A percentile compares a stretch with the other conserved stretches of the same genome.
Evolutionary conservation across 2,113 vertebrate genomes (phyloP).

Genomic region (Tragelaphus scriptus): DNA sequence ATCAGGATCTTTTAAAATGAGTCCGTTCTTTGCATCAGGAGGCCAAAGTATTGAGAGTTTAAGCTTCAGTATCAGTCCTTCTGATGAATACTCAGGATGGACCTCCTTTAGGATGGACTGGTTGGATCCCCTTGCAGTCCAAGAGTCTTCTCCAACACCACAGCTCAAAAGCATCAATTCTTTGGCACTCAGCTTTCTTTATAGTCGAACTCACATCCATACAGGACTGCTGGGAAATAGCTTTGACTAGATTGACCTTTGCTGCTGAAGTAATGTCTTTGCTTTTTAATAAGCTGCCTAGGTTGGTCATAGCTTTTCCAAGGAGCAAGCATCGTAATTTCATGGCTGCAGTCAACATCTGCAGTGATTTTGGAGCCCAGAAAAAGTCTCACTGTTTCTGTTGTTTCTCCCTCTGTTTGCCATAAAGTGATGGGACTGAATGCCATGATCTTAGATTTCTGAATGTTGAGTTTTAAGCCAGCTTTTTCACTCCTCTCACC

Average conservation of each 20-base stretch:
- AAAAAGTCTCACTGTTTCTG: background rate
- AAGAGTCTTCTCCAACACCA: background rate
- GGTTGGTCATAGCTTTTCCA: background rate
- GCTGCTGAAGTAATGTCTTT: background rate
- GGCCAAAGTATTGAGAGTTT: background rate
- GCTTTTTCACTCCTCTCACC: background rate
- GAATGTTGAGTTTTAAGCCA: background rate
- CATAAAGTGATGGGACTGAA: background rate
- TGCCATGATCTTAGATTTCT: background rate
- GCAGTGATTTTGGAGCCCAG: background rate
- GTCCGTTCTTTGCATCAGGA: background rate
- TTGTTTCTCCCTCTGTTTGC: background rate
- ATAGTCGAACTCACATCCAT: background rate
- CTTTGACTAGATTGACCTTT: background rate
- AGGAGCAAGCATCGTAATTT: background rate
- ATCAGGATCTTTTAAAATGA: background rate
- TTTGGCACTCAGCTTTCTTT: background rate
- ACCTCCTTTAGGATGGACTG: background rate
- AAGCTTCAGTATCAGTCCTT: background rate
- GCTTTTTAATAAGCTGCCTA: background rate
- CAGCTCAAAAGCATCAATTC: background rate
- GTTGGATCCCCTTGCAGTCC: background rate
- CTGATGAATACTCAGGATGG: background rate
- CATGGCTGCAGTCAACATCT: background rate
- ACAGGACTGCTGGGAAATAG: background rate